These are phyloP conservation scores for Petrocephalus microphthalmus DNA, from an alignment of 2,113 vertebrate species.

Conservation along the genomic window DNA sequence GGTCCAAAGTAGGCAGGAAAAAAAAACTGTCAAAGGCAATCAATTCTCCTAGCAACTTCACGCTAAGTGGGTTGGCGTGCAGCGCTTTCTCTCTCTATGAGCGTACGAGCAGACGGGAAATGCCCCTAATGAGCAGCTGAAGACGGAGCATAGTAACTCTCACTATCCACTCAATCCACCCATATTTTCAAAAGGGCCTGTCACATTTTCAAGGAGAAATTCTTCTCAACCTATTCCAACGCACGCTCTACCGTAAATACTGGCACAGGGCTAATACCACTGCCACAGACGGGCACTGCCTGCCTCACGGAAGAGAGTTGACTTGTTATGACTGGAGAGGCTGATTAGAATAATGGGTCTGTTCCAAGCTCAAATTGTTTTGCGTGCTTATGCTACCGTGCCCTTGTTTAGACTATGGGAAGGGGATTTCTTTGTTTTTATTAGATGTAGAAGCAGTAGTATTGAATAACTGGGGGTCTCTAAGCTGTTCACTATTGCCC, in stretches of 20 bases:
- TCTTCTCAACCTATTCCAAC: slow-evolving; percentile 12
- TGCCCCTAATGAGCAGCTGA: slow-evolving; percentile 39
- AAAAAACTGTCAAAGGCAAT: neutral
- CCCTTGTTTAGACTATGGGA: slow-evolving; percentile 47
- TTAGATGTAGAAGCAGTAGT: slow-evolving; percentile 24
- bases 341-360: slow-evolving; percentile 40
- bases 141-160: slow-evolving; percentile 22
- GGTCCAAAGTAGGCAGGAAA: neutral
- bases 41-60: neutral
- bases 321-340: slow-evolving; percentile 46
- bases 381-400: slow-evolving; percentile 41
- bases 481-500: neutral
- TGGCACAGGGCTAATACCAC: slow-evolving; percentile 27
- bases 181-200: slow-evolving; percentile 37
- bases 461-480: slow-evolving; percentile 25
- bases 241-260: slow-evolving; percentile 9
- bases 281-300: slow-evolving; percentile 9
- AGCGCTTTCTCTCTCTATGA: neutral
- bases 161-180: slow-evolving; percentile 30
- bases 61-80: slow-evolving; percentile 7
- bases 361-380: slow-evolving; percentile 44
- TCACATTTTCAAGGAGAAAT: slow-evolving; percentile 30
- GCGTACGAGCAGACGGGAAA: slow-evolving; percentile 19
- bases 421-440: slow-evolving; percentile 51
- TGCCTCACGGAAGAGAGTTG: slow-evolving; percentile 36